Conservation (phyloP, 1,140 invertebrate species). For the Drosophila cardini region DNA sequence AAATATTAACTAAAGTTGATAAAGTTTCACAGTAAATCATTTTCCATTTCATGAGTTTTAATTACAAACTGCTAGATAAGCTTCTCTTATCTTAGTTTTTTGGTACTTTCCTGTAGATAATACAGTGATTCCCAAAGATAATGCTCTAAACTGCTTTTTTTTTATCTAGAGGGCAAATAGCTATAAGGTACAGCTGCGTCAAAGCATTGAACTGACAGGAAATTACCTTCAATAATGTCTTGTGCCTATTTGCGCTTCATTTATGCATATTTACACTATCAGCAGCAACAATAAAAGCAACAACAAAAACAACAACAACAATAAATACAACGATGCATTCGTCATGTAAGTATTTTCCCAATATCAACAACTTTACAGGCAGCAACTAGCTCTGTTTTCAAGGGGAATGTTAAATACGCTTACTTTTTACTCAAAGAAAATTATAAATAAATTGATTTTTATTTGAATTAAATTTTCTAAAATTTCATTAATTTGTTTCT, state of each 20-base stretch:
- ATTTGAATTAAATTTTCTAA: too few relatives aligned
- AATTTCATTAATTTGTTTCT: background rate
- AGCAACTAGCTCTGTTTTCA: background rate
- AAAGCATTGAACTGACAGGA: slow-evolving; percentile 24
- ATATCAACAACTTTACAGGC: slow-evolving; percentile 4
- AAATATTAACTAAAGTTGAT: slow-evolving; percentile 65
- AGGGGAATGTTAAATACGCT: slow-evolving; percentile 13
- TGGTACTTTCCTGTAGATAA: background rate
- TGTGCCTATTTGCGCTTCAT: slow-evolving; percentile 48
- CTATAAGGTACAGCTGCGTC: slow-evolving; percentile 5
- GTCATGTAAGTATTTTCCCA: slow-evolving; percentile 34
- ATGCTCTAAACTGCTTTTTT: background rate
- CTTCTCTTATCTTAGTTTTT: slow-evolving; percentile 1
- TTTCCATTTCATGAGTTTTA: slow-evolving; percentile 2
- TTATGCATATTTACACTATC: slow-evolving; percentile 74
- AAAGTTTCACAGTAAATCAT: background rate
- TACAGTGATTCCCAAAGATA: background rate
- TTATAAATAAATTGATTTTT: too few relatives aligned
- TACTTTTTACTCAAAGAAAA: background rate
- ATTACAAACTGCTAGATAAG: slow-evolving; percentile 2
- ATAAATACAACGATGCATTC: slow-evolving; percentile 43
- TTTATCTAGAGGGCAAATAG: slow-evolving; percentile 7
- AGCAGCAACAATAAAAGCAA: slow-evolving; percentile 49
- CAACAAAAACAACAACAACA: slow-evolving; percentile 26
- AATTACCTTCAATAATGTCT: slow-evolving; percentile 28